phyloP scores from a whole-genome alignment of 2,113 vertebrate genomes.

The Sitta europaea region DNA sequence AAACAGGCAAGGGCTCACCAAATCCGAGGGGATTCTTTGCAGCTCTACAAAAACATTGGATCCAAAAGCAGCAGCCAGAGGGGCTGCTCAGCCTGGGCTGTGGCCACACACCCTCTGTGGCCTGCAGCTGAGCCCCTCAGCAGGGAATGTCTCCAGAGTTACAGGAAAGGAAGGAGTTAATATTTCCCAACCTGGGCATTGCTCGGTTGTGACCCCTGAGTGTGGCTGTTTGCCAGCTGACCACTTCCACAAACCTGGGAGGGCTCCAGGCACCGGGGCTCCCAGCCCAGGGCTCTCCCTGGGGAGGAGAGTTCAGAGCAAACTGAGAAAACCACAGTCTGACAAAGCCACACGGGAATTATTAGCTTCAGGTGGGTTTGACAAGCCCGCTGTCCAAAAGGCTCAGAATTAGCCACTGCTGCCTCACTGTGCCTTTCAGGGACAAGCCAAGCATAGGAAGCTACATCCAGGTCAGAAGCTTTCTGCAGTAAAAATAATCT shows the following conservation, averaged over 20 bases:
- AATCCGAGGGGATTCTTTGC: neutral
- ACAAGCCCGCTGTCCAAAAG: neutral
- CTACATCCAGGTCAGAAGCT: neutral
- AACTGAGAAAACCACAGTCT: neutral
- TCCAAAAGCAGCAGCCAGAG: neutral
- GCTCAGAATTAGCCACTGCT: neutral
- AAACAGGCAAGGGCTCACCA: neutral
- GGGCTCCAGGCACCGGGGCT: neutral
- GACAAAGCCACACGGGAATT: neutral
- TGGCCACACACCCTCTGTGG: accelerated
- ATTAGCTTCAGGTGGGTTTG: neutral
- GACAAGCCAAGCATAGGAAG: accelerated
- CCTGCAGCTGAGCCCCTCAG: neutral
- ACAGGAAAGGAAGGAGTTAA: neutral
- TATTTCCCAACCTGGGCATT: neutral
- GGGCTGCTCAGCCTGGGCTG: neutral
- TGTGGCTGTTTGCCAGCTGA: neutral
- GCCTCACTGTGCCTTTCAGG: neutral
- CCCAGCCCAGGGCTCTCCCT: neutral
- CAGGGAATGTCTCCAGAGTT: neutral
- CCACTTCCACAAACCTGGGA: neutral
- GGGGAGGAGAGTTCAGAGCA: accelerated
- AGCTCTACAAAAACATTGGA: neutral
- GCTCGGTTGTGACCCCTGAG: neutral
- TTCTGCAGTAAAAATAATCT: neutral